Conservation (phyloP, 2,888 invertebrate genomes). For the Latrodectus hesperus region DNA sequence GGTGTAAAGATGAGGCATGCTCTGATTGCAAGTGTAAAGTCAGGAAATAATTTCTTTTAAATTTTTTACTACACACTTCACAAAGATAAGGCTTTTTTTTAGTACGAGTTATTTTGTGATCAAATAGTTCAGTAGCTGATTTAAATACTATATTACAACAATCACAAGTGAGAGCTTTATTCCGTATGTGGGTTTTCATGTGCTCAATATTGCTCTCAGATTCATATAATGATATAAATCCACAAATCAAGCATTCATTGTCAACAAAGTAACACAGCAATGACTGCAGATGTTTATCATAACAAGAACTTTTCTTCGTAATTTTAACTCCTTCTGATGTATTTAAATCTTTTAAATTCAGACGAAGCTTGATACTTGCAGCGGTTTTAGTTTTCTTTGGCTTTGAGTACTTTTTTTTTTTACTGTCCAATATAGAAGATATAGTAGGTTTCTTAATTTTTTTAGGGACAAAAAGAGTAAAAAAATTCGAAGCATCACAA, state of each 20-base stretch:
- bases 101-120: neutral
- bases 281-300: neutral
- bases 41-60: conserved; percentile 21
- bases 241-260: conserved; percentile 33
- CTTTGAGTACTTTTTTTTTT: no score
- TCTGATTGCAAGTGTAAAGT: conserved; percentile 9
- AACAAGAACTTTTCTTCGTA: neutral
- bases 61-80: conserved; percentile 4
- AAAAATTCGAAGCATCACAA: neutral
- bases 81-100: neutral
- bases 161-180: neutral
- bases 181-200: neutral
- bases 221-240: neutral
- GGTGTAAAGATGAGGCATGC: neutral
- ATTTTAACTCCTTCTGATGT: neutral
- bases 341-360: conserved; percentile 1
- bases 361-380: neutral
- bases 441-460: neutral
- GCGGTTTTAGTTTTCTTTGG: neutral
- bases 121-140: neutral
- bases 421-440: neutral
- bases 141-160: neutral
- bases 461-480: neutral
- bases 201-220: neutral
- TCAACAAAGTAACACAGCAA: conserved; percentile 23